Conservation (phyloP, 2,888 invertebrate species). For the Antheraea yamamai region DNA sequence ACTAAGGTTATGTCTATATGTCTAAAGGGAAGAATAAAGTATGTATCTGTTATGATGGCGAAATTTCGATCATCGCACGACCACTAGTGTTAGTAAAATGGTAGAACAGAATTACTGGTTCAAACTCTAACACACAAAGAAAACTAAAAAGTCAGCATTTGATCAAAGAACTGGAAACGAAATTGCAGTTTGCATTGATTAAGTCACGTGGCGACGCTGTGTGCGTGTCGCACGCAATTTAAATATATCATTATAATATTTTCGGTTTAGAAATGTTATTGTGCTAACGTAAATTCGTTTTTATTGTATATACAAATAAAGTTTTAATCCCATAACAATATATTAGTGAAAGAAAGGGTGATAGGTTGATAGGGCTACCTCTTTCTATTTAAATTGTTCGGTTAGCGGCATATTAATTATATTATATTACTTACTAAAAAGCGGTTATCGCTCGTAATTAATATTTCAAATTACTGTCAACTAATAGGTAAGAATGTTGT, state of each 20-base stretch:
- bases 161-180: conserved; percentile 12
- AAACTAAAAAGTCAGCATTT: background rate
- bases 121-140: background rate
- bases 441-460: no score
- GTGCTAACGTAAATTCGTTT: conserved; percentile 6
- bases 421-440: background rate
- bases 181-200: conserved; percentile 48
- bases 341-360: background rate
- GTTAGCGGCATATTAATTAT: background rate
- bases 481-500: no score
- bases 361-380: background rate
- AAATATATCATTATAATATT: conserved; percentile 4
- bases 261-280: background rate
- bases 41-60: no score
- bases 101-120: background rate
- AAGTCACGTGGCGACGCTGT: conserved; percentile 35
- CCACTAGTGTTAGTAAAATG: no score
- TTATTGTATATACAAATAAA: background rate
- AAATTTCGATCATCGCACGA: no score
- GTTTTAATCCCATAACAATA: background rate
- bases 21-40: no score
- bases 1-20: no score
- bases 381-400: background rate
- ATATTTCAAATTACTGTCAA: no score
- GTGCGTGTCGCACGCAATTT: conserved; percentile 60